Percentiles rank a stretch among this genome's conserved stretches.
Conservation (phyloP, 2,888 invertebrate genomes). For the Pseudanteris insignis region DNA sequence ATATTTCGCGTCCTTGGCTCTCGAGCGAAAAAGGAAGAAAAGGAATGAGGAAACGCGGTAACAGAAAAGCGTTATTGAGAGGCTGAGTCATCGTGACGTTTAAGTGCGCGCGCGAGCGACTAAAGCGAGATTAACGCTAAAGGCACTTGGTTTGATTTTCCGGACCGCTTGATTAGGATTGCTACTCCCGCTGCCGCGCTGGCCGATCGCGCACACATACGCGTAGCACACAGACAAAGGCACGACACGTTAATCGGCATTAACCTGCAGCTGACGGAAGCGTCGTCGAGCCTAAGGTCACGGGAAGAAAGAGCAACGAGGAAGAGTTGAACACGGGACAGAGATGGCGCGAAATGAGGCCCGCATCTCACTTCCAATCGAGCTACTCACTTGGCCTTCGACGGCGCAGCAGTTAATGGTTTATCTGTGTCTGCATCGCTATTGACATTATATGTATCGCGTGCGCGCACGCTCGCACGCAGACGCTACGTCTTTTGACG, state of each 20-base stretch:
- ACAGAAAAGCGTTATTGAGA: slow-evolving; percentile 34
- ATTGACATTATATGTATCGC: slow-evolving; percentile 44
- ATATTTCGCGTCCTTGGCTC: slow-evolving; percentile 29
- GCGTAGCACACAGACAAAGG: slow-evolving; percentile 4
- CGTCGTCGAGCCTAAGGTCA: slow-evolving; percentile 60
- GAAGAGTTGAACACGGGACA: not conserved
- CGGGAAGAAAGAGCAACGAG: slow-evolving; percentile 35
- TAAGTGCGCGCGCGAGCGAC: slow-evolving; percentile 20
- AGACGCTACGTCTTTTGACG: slow-evolving; percentile 33
- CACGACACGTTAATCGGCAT: slow-evolving; percentile 55
- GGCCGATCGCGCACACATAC: slow-evolving; percentile 2
- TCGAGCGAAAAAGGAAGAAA: slow-evolving; percentile 34
- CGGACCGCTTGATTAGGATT: slow-evolving; percentile 41
- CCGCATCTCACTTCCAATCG: slow-evolving; percentile 54
- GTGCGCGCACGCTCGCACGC: slow-evolving; percentile 37
- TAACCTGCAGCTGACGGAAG: slow-evolving; percentile 64
- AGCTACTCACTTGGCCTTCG: slow-evolving; percentile 59
- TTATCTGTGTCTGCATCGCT: slow-evolving; percentile 43
- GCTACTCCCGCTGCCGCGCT: slow-evolving; percentile 25
- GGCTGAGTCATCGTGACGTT: slow-evolving; percentile 38
- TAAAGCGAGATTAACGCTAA: slow-evolving; percentile 40
- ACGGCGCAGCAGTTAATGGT: slow-evolving; percentile 38
- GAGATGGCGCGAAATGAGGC: slow-evolving; percentile 50
- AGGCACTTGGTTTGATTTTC: slow-evolving; percentile 40
- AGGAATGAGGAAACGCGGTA: slow-evolving; percentile 39